Evolutionary conservation across 2,113 vertebrate species (phyloP).

Genomic region (Petrocephalus zakoni): DNA sequence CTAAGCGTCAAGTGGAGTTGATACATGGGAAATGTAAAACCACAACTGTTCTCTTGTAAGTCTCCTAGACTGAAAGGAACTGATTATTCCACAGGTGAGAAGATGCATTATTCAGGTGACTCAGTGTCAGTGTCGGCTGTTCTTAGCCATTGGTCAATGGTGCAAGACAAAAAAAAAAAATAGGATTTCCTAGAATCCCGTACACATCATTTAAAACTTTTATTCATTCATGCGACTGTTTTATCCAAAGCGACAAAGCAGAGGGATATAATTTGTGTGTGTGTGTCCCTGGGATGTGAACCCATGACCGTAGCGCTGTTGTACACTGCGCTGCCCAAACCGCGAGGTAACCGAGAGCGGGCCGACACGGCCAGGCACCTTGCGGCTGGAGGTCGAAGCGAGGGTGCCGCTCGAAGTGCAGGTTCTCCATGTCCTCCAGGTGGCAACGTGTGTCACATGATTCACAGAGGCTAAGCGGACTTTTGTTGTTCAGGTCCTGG

Average conservation of each 20-base stretch:
- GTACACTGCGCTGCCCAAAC: background rate
- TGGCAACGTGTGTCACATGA: conserved; percentile 78
- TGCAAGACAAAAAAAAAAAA: background rate
- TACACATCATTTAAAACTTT: background rate
- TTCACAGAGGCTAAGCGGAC: conserved; percentile 79
- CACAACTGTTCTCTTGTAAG: background rate
- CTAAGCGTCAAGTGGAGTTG: background rate
- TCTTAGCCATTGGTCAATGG: background rate
- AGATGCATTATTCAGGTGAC: background rate
- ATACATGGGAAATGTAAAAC: background rate
- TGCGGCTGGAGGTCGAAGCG: conserved; percentile 79
- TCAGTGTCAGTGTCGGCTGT: background rate
- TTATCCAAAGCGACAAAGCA: background rate
- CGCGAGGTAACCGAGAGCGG: background rate
- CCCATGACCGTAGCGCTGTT: background rate
- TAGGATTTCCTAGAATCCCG: background rate
- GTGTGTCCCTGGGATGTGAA: background rate
- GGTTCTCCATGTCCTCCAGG: conserved; percentile 57
- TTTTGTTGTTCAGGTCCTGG: conserved; percentile 69
- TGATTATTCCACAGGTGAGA: background rate
- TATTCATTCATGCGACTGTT: background rate
- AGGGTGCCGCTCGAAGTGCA: conserved; percentile 81
- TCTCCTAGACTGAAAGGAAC: background rate
- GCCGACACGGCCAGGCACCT: conserved; percentile 55
- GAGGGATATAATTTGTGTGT: background rate